Percentiles rank a stretch among this genome's conserved stretches.
phyloP scores from a whole-genome alignment of 2,888 invertebrate species.

The Bombylius major region DNA sequence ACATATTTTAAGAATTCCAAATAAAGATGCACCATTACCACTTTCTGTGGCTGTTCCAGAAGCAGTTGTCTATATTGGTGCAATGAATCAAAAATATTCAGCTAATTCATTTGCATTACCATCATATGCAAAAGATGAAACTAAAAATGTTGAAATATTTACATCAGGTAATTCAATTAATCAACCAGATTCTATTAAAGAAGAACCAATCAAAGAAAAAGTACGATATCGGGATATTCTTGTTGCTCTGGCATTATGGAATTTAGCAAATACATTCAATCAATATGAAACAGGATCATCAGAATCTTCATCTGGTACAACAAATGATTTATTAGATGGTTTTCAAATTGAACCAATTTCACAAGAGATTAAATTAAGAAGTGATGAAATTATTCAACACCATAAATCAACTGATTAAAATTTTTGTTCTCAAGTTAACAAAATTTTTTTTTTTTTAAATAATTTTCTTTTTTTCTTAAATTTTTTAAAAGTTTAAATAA shows the following conservation, averaged over 20 bases:
- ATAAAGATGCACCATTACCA: not conserved
- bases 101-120: not conserved
- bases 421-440: no score
- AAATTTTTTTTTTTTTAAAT: no score
- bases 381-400: not conserved
- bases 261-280: slow-evolving; percentile 3
- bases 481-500: no score
- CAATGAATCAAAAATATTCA: not conserved
- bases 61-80: not conserved
- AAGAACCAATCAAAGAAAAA: not conserved
- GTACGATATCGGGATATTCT: not conserved
- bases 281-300: not conserved
- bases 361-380: not conserved
- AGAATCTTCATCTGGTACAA: not conserved
- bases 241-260: slow-evolving; percentile 2
- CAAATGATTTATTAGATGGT: not conserved
- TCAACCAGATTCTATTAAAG: not conserved
- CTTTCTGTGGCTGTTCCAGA: not conserved
- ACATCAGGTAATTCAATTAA: not conserved
- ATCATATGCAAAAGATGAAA: not conserved
- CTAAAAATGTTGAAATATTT: not conserved
- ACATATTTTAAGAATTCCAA: not conserved
- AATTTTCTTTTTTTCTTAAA: no score
- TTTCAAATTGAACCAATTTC: not conserved
- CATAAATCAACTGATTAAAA: not conserved